These are phyloP conservation scores for Coregonus clupeaformis DNA, from an alignment of 2,113 vertebrate species.

Conservation along the genomic window DNA sequence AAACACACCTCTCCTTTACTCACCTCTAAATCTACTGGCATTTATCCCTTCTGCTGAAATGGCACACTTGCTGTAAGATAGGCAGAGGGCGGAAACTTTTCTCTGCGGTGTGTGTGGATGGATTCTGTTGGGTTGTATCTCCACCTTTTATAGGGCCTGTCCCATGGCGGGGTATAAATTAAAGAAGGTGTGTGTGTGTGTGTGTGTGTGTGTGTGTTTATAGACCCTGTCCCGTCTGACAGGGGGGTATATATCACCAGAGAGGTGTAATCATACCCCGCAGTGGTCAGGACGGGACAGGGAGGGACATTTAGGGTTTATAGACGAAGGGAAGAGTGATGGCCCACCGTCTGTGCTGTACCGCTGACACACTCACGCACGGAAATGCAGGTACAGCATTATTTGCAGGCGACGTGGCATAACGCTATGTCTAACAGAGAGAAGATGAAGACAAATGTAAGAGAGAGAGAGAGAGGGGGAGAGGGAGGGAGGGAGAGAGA, in stretches of 20 bases:
- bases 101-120: neutral
- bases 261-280: slow-evolving; percentile 3
- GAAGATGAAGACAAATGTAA: neutral
- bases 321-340: neutral
- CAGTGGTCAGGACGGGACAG: neutral
- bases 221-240: neutral
- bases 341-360: neutral
- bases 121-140: too few species aligned
- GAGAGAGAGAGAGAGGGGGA: neutral
- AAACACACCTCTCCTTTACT: neutral
- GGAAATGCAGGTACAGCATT: neutral
- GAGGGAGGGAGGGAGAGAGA: neutral
- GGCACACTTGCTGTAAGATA: too few species aligned
- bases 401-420: neutral
- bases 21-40: neutral
- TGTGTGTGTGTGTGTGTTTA: neutral
- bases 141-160: too few species aligned
- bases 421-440: neutral
- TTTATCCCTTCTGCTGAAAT: too few species aligned
- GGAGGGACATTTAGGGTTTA: neutral
- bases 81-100: too few species aligned
- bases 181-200: neutral
- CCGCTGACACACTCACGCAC: neutral
- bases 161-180: neutral
- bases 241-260: neutral